Evolutionary conservation across 2,888 invertebrate species (phyloP).

Genomic region (Tetropium fuscum): DNA sequence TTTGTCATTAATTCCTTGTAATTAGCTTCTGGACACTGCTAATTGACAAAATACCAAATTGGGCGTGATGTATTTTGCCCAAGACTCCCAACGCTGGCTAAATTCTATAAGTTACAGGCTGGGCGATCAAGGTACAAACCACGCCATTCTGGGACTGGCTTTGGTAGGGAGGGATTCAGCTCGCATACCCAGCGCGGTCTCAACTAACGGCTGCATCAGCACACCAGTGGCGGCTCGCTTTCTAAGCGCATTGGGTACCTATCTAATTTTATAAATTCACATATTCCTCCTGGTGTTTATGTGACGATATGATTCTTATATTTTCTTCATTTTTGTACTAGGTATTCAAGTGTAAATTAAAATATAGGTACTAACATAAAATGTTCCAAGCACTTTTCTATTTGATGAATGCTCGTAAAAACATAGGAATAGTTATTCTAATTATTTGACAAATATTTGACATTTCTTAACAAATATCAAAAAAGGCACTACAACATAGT

Average conservation of each 20-base stretch:
- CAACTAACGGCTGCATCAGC: slow-evolving; percentile 44
- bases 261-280: too few relatives aligned
- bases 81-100: slow-evolving; percentile 48
- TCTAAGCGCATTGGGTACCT: neutral
- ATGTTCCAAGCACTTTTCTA: too few relatives aligned
- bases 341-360: too few relatives aligned
- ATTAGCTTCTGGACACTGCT: slow-evolving; percentile 35
- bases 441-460: too few relatives aligned
- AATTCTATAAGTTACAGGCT: slow-evolving; percentile 60
- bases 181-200: slow-evolving; percentile 39
- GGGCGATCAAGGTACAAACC: slow-evolving; percentile 65
- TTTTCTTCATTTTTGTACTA: too few relatives aligned
- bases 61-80: slow-evolving; percentile 45
- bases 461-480: too few relatives aligned
- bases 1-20: slow-evolving; percentile 26
- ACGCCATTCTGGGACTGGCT: slow-evolving; percentile 65
- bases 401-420: too few relatives aligned
- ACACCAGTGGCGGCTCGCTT: slow-evolving; percentile 44
- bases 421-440: too few relatives aligned
- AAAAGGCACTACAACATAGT: too few relatives aligned
- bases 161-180: slow-evolving; percentile 53
- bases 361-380: too few relatives aligned
- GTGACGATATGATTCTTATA: too few relatives aligned
- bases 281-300: too few relatives aligned
- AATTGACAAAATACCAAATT: slow-evolving; percentile 44